Evolutionary conservation across 2,888 invertebrate genomes (phyloP).

Genomic region (Gandaritis pyraliata): DNA sequence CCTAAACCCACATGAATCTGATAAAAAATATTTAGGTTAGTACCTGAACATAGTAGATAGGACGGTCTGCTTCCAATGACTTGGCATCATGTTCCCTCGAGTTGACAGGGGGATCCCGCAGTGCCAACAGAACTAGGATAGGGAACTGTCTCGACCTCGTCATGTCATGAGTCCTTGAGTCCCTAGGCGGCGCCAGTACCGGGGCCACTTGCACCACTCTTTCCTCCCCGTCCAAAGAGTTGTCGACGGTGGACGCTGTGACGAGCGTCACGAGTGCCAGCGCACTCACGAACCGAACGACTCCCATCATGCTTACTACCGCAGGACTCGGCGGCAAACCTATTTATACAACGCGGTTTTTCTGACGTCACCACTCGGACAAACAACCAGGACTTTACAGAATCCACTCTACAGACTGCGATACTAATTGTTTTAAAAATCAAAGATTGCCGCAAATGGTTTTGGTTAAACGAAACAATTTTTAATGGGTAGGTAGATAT

Average conservation of each 20-base stretch:
- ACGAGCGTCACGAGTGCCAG: conserved; percentile 61
- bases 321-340: conserved; percentile 68
- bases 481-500: background rate
- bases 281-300: conserved; percentile 53
- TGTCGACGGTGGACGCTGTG: conserved; percentile 65
- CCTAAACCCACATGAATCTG: no score
- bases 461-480: conserved; percentile 16
- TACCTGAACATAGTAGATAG: conserved; percentile 74
- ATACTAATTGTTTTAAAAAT: conserved; percentile 26
- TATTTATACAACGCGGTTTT: conserved; percentile 76
- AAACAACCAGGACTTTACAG: conserved; percentile 56
- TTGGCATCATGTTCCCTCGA: conserved; percentile 64
- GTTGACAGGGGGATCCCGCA: conserved; percentile 50
- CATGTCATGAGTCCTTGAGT: conserved; percentile 63
- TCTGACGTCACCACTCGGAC: conserved; percentile 60
- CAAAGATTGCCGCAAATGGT: conserved; percentile 7
- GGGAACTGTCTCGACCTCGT: conserved; percentile 76
- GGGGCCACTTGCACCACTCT: conserved; percentile 71
- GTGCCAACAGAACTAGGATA: conserved; percentile 69
- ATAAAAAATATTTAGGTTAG: conserved; percentile 31
- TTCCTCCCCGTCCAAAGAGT: conserved; percentile 65
- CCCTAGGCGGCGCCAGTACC: conserved; percentile 73
- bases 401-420: conserved; percentile 67
- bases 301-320: conserved; percentile 77
- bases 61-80: conserved; percentile 63